A percentile compares a stretch with the other conserved stretches of the same genome.
Conservation (phyloP, 2,888 invertebrate species). For the Pheosia gnoma region DNA sequence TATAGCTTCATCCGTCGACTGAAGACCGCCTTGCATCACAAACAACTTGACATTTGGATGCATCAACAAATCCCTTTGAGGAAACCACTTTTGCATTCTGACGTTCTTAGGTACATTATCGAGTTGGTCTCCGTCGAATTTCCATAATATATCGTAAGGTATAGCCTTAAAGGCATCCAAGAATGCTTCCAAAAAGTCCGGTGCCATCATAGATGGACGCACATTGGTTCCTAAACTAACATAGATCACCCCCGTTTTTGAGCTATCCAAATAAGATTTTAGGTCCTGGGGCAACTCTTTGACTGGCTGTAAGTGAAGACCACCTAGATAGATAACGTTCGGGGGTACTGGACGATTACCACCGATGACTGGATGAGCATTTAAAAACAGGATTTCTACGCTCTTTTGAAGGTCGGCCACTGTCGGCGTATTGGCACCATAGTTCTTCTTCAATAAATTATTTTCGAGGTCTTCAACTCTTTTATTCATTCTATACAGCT, state of each 20-base stretch:
- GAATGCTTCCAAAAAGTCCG: constrained; percentile 16
- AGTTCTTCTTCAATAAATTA: not conserved
- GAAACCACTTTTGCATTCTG: constrained; percentile 29
- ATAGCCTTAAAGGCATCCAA: constrained; percentile 15
- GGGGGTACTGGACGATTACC: constrained; percentile 9
- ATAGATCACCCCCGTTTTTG: constrained; percentile 24
- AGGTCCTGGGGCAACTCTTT: constrained; percentile 10
- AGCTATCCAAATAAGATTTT: constrained; percentile 16
- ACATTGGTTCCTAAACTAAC: constrained; percentile 29
- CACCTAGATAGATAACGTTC: constrained; percentile 5
- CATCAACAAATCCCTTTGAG: constrained; percentile 25
- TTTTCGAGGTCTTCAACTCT: not conserved
- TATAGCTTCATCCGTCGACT: constrained; percentile 61
- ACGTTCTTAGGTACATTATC: constrained; percentile 28
- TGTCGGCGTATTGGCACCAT: constrained; percentile 1
- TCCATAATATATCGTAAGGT: constrained; percentile 32
- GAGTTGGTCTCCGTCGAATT: constrained; percentile 23
- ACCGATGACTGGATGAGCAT: constrained; percentile 4
- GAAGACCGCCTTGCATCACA: constrained; percentile 62
- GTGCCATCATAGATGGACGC: constrained; percentile 16
- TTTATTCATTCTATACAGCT: not conserved
- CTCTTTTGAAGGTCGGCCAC: constrained; percentile 4
- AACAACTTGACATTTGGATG: constrained; percentile 37
- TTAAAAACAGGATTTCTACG: constrained; percentile 5
- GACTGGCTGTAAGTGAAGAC: constrained; percentile 2